Evolutionary conservation across 1,140 invertebrate genomes (phyloP), one percentile per base, ranked within the genome.

Genomic region (Notospermus geniculatus): DNA sequence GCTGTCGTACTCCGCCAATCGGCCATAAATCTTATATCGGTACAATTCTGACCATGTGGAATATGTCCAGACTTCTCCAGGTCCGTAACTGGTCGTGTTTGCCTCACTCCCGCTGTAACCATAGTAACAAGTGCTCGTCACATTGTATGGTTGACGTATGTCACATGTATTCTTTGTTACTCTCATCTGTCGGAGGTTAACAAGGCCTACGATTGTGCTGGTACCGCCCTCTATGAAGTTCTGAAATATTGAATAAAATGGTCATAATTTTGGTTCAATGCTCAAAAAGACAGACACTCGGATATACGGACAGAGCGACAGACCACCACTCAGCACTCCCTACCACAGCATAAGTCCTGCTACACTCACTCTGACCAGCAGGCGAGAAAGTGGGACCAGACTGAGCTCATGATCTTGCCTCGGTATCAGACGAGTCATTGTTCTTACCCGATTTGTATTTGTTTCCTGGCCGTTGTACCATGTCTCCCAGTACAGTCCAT

Each of bases 171-270:
- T 59, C 22, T 62, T 41, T 4, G 41, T 57, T 0, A 71, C 65
- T 22, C 66, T 69, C 13, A 74, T 55, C 53, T 74, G 72, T 30
- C 74, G 59, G 1, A 76, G n/a, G 22, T 67, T 59, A 11, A 72
- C 68, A 9, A 71, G 57, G 30, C 76, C 76, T 39, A 78, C 73
- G 28, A 76, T 62, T 27, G 64, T 60, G 22, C 64, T 70, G 62
- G 58, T 71, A 4, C 64, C 66, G 32, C 15, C 32, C 5, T 7
- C 5, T 4, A 36, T 36, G 32, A 7, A 36, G 32, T 36, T 36
- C 32, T 36, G 32, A 36, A 36, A 36, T n/a, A n/a, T n/a, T n/a
- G n/a, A n/a, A n/a, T n/a, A n/a, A n/a, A n/a, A n/a, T n/a, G n/a
- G n/a, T n/a, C n/a, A n/a, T n/a, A n/a, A n/a, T n/a, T n/a, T n/a